Evolutionary conservation across 2,888 invertebrate species (phyloP), one percentile per base, ranked within the genome.

Genomic region (Melanchra persicariae): DNA sequence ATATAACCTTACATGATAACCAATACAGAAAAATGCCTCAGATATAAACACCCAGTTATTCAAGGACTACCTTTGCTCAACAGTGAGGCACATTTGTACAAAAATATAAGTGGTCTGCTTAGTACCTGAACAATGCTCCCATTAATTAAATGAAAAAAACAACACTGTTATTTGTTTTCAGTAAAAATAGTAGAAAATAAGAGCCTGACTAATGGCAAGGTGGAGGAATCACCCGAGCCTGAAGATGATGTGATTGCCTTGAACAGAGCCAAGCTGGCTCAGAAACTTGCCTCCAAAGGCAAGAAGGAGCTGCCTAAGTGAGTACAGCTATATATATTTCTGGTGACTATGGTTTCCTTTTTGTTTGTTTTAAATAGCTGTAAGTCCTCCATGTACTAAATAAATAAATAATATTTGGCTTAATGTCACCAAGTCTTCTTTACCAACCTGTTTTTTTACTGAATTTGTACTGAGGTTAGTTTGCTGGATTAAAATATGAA

Each of bases 201-300:
- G 86, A 92, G 90, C 67, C 91, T 96, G 83, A 92, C 92, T 30
- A 94, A 95, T 73, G 95, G 96, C 49, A 93, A 92, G 77, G 87
- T 92, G 57, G 96, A 96, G 74, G 91, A 93, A 57, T 77, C 80
- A 0, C 88, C 89, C 0, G 93, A 94, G 43, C 87, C 93, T 34
- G 96, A 97, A 74, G 98, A 98, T 83, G 97, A 98, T 77, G 94
- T 97, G 37, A 96, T 98, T 64, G 96, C 97, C 24, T 97, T 97
- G 73, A 98, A 98, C 93, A 96, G 98, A 70, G 97, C 98, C 62
- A 98, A 98, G 91, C 95, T 99, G 82, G 98, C 97, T 43, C 97
- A 98, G 87, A 98, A 98, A 91, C 92, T 98, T 87, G 96, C 96
- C 54, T 96, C 97, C n/a, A 97, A 97, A 85, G 95, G 79, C 34